Conservation (phyloP, 2,797 vertebrate genomes). For the Argya squamiceps region DNA sequence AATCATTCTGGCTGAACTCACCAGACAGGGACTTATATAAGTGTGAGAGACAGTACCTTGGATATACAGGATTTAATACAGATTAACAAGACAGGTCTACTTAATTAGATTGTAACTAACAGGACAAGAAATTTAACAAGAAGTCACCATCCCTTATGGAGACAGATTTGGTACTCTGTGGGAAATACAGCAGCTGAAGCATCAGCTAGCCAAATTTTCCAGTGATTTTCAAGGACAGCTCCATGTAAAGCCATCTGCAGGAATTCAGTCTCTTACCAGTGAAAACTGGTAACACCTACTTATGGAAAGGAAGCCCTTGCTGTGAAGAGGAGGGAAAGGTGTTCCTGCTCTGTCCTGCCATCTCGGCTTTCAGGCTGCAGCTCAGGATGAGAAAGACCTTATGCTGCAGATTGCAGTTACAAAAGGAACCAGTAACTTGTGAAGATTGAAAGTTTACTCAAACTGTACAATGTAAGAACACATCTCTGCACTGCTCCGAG, state of each 20-base stretch:
- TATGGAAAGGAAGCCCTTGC: neutral
- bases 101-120: neutral
- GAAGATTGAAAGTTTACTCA: neutral
- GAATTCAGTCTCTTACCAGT: neutral
- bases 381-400: neutral
- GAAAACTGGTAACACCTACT: neutral
- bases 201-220: neutral
- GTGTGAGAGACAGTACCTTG: neutral
- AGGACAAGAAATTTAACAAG: neutral
- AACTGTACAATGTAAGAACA: neutral
- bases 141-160: neutral
- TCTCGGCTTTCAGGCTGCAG: neutral
- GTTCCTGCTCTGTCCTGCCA: neutral
- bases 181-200: neutral
- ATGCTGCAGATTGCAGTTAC: neutral
- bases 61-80: neutral
- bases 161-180: neutral
- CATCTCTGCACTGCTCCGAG: neutral
- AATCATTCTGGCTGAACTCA: constrained; percentile 15
- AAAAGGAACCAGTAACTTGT: neutral
- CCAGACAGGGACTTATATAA: neutral
- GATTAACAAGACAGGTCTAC: neutral
- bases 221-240: constrained; percentile 6
- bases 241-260: neutral
- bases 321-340: neutral